Evolutionary conservation across 2,888 invertebrate genomes (phyloP).

Genomic region (Amphimallon solstitiale): DNA sequence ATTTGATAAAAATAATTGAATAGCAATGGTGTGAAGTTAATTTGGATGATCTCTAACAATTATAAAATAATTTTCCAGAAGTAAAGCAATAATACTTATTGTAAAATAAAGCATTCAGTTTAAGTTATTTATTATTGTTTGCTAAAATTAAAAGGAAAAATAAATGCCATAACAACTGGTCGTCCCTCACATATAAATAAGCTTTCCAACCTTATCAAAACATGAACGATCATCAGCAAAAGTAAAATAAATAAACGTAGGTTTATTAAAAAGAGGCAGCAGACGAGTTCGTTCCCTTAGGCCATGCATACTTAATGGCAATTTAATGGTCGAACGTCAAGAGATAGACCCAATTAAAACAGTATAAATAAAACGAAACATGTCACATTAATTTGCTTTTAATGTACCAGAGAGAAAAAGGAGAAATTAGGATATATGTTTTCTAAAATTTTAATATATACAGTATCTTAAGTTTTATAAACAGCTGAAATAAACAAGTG

Average conservation of each 20-base stretch:
- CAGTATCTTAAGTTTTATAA: too few relatives aligned
- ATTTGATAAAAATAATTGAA: too few relatives aligned
- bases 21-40: too few relatives aligned
- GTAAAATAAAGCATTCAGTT: neutral
- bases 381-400: constrained; percentile 21
- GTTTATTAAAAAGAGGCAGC: constrained; percentile 9
- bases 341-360: constrained; percentile 28
- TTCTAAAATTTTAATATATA: neutral
- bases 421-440: neutral
- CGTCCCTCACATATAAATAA: neutral
- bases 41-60: too few relatives aligned
- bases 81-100: too few relatives aligned
- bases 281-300: constrained; percentile 11
- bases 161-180: neutral
- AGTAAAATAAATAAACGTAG: constrained; percentile 16
- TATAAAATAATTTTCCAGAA: too few relatives aligned
- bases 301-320: constrained; percentile 18
- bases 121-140: constrained; percentile 17
- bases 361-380: constrained; percentile 20
- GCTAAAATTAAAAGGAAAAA: neutral
- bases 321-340: constrained; percentile 12
- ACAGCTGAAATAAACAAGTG: too few relatives aligned
- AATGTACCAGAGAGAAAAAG: neutral
- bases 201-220: constrained; percentile 1
- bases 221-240: constrained; percentile 8